A percentile compares a stretch with the other conserved stretches of the same genome.
Conservation (phyloP, 2,888 invertebrate genomes). For the Rotaria macrura region DNA sequence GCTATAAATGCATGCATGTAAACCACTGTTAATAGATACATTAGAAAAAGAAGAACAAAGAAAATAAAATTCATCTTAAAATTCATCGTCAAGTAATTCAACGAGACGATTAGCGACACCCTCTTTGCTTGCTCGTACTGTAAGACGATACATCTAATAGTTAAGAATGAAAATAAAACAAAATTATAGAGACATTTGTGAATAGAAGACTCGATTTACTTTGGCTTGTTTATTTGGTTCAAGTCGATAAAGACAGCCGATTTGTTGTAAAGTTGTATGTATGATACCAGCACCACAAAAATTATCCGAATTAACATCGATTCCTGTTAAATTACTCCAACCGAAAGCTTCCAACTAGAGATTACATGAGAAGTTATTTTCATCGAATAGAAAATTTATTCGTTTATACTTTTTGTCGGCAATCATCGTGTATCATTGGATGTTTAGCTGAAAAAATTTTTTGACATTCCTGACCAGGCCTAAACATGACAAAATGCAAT, state of each 20-base stretch:
- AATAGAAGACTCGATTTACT: constrained; percentile 52
- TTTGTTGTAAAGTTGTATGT: constrained; percentile 83
- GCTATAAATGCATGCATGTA: neutral
- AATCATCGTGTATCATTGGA: constrained; percentile 75
- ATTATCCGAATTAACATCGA: constrained; percentile 97
- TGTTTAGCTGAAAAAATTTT: constrained; percentile 85
- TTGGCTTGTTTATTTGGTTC: constrained; percentile 97
- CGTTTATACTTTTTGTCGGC: constrained; percentile 68
- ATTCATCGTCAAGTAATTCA: constrained; percentile 83
- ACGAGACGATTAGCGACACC: constrained; percentile 81
- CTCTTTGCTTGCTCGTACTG: constrained; percentile 92
- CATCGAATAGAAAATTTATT: neutral
- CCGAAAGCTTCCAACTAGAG: constrained; percentile 66
- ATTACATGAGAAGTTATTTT: neutral
- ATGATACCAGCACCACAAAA: constrained; percentile 97
- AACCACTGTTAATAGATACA: neutral
- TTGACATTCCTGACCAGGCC: constrained; percentile 80
- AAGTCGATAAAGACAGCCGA: constrained; percentile 85
- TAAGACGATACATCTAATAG: constrained; percentile 89
- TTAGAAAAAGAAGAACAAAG: neutral
- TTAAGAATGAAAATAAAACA: neutral
- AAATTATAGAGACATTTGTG: constrained; percentile 37
- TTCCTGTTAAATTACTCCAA: constrained; percentile 76
- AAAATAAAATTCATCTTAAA: constrained; percentile 56
- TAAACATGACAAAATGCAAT: constrained; percentile 34